These are phyloP conservation scores for Eulemur rubriventer DNA, from an alignment of 2,797 vertebrate species.

Conservation along the genomic window DNA sequence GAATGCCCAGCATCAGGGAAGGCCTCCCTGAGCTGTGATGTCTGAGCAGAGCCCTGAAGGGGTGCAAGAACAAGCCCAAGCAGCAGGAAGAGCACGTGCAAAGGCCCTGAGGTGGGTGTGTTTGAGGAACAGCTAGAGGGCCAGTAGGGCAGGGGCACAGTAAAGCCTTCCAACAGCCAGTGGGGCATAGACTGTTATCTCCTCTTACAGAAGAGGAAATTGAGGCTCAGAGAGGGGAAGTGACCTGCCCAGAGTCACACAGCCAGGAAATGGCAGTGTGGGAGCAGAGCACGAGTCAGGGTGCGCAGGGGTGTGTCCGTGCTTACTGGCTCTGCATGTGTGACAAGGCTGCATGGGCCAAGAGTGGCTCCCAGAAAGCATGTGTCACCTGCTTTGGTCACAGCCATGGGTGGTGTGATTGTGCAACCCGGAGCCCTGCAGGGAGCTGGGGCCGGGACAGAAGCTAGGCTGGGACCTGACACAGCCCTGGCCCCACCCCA, in stretches of 20 bases:
- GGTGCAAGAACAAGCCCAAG: neutral
- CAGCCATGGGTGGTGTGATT: neutral
- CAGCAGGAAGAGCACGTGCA: neutral
- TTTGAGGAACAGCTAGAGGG: neutral
- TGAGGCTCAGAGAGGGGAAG: constrained; percentile 42
- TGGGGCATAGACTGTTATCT: too few species aligned
- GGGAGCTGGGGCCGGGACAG: neutral
- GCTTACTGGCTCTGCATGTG: neutral
- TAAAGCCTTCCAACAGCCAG: neutral
- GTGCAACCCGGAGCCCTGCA: neutral
- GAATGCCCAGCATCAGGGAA: rapidly evolving
- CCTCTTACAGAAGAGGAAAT: constrained; percentile 50
- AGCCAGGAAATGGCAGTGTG: constrained; percentile 39
- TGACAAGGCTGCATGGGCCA: neutral
- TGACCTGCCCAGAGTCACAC: constrained; percentile 51
- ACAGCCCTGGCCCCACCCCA: neutral
- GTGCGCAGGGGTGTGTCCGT: neutral
- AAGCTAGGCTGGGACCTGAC: neutral
- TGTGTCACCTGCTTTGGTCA: constrained; percentile 22
- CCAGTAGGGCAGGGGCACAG: neutral
- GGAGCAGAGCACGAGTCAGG: neutral
- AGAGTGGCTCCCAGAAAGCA: neutral
- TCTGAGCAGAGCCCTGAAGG: neutral
- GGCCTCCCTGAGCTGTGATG: neutral
- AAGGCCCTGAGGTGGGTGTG: neutral